These are phyloP conservation scores for Scaeva pyrastri DNA, from an alignment of 2,888 invertebrate species.

Conservation along the genomic window DNA sequence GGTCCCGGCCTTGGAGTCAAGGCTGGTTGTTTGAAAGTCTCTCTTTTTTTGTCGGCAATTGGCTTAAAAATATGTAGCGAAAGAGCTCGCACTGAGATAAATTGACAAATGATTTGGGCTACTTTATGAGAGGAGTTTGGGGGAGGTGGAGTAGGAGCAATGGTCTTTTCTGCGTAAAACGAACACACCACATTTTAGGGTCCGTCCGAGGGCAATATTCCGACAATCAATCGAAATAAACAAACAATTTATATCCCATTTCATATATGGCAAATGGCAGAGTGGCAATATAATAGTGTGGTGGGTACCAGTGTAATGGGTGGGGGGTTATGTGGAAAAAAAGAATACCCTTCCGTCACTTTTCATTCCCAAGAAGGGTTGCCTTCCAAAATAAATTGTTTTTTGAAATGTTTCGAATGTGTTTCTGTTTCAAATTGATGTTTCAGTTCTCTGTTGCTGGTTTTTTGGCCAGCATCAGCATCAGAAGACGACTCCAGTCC, in stretches of 20 bases:
- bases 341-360: constrained; percentile 19
- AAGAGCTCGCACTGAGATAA: constrained; percentile 48
- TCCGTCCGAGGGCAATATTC: constrained; percentile 54
- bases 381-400: constrained; percentile 58
- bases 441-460: constrained; percentile 11
- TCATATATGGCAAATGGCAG: constrained; percentile 10
- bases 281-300: constrained; percentile 4
- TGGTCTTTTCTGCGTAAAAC: too few relatives aligned
- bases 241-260: constrained; percentile 66
- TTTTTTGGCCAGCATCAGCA: not conserved
- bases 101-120: constrained; percentile 70
- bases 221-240: constrained; percentile 68
- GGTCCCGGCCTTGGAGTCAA: too few relatives aligned
- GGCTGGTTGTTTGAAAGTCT: not conserved
- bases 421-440: constrained; percentile 56
- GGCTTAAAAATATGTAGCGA: constrained; percentile 31
- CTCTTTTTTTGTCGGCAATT: constrained; percentile 45
- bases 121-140: constrained; percentile 24
- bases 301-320: not conserved
- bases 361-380: constrained; percentile 8
- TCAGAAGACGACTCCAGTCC: too few relatives aligned
- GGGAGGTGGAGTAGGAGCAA: not conserved
- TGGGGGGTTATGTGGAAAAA: not conserved
- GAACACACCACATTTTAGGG: not conserved
- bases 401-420: constrained; percentile 65